Evolutionary conservation across 2,888 invertebrate species (phyloP), one percentile per base, ranked within the genome.

Genomic region (Lasioglossum marginatum): DNA sequence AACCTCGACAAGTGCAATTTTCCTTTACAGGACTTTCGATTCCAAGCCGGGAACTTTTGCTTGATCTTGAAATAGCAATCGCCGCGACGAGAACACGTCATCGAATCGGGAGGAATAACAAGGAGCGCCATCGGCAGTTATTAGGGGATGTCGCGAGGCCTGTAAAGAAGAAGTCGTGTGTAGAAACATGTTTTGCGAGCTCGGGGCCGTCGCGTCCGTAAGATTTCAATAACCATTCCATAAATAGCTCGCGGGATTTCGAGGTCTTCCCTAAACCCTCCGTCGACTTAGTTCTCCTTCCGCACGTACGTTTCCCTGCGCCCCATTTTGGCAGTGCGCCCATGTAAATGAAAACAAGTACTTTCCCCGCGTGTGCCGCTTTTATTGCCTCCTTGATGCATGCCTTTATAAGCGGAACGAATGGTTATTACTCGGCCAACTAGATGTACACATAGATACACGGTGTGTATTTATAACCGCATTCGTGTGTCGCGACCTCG

Each of bases 261-360:
- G 86, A 76, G 88, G 83, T 83, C 84, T 83, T 86, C 78, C 80
- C 78, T 45, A 82, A 86, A 86, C 74, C 82, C 80, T 43, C 48
- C 81, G 71, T 82, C 81, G 77, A 70, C 77, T 83, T 60, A 48
- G 80, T 57, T 57, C 66, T 60, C 79, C n/a, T 79, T 73, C 74
- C 71, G 71, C 82, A 52, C 57, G 48, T 81, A 81, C 74, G 73
- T 84, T 82, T 81, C 87, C 85, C 82, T 77, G 81, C 87, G 85
- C 88, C 83, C 90, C 88, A 87, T 93, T 93, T 93, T 94, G 94
- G 94, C 93, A 92, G 83, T 87, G 90, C 86, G 94, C 94, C 93
- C 93, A 94, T 93, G 93, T 92, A 94, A 94, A 94, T 94, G 94
- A 94, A 93, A 94, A 94, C 94, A 94, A 94, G 94, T 93, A 93